Evolutionary conservation across 92 coral and sea anemone genomes (phyloP).

Genomic region (Chrysogorgia sp.): DNA sequence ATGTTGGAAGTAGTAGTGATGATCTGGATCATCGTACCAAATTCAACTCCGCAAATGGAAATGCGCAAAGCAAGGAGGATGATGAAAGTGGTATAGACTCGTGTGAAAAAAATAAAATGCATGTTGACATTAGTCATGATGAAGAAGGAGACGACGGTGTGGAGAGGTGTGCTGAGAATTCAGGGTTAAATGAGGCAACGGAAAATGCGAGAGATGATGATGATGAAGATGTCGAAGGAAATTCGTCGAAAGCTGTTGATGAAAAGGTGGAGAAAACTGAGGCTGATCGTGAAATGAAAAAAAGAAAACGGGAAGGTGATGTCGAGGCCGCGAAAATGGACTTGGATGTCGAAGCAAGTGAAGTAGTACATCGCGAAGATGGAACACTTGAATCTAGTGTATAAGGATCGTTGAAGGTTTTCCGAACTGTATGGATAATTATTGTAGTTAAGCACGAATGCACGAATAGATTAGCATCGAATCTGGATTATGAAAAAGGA

Average conservation of each 20-base stretch:
- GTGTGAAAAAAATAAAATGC: background rate
- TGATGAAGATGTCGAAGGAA: background rate
- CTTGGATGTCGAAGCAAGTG: background rate
- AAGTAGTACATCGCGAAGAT: background rate
- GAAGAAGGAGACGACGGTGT: background rate
- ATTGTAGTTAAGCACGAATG: too few species aligned
- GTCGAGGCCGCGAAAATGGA: background rate
- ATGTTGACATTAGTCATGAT: background rate
- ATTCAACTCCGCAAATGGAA: background rate
- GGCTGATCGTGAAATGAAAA: background rate
- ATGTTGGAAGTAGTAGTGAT: too few species aligned
- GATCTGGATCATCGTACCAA: too few species aligned
- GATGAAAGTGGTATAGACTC: too few species aligned
- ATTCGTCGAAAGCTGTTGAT: background rate
- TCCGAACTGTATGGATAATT: background rate
- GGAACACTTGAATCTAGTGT: background rate
- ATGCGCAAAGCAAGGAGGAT: too few species aligned
- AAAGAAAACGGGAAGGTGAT: background rate
- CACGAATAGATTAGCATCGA: too few species aligned
- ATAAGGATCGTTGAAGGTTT: background rate
- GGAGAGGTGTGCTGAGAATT: background rate
- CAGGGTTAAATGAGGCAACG: background rate
- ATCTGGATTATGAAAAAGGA: too few species aligned
- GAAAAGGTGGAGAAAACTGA: background rate
- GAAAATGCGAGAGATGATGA: background rate